Conservation (phyloP, 2,113 vertebrate genomes). For the Lathamus discolor region DNA sequence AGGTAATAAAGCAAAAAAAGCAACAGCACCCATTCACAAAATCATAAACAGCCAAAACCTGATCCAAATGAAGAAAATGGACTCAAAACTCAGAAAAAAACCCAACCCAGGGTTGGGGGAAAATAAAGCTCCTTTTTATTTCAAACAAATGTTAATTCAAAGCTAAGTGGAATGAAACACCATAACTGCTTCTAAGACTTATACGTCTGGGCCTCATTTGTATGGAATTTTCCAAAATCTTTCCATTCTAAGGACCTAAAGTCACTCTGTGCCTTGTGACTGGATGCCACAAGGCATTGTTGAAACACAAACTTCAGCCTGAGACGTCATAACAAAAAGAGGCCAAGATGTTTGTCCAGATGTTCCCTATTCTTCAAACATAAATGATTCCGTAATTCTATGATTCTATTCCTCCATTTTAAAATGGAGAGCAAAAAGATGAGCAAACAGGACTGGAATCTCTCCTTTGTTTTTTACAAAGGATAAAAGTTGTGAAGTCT, state of each 20-base stretch:
- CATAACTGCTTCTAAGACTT: conserved; percentile 28
- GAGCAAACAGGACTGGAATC: background rate
- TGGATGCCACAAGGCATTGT: background rate
- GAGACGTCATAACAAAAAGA: background rate
- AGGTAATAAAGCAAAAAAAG: background rate
- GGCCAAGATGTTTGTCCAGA: background rate
- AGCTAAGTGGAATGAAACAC: conserved; percentile 40
- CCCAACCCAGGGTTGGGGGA: background rate
- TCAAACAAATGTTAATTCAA: conserved; percentile 57
- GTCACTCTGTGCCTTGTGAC: background rate
- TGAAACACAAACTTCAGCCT: background rate
- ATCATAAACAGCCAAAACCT: background rate
- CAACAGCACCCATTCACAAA: background rate
- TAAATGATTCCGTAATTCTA: background rate
- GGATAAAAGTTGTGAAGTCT: background rate
- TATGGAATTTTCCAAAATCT: conserved; percentile 37
- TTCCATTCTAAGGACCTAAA: background rate
- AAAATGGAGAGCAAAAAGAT: background rate
- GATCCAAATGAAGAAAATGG: background rate
- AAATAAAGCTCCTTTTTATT: conserved; percentile 26
- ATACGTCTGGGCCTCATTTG: conserved; percentile 13
- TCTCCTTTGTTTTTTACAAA: background rate
- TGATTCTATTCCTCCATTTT: background rate
- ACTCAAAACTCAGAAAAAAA: background rate
- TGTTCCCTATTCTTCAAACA: background rate